Conservation (phyloP, 2,888 invertebrate genomes). For the Caenorhabditis virilis region DNA sequence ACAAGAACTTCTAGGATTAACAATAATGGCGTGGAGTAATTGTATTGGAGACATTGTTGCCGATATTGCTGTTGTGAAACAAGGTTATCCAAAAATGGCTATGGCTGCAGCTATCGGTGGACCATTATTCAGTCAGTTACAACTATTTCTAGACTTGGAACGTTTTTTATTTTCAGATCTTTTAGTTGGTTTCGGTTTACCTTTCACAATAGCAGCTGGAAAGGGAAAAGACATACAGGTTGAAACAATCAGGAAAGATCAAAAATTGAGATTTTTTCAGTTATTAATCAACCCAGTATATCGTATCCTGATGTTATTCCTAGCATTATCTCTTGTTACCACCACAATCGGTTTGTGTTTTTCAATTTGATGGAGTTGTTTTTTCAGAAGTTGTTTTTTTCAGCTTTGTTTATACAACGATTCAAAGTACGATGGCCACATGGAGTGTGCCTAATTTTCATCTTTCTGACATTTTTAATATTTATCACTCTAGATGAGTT, state of each 20-base stretch:
- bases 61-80: slow-evolving; percentile 74
- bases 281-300: too few species aligned
- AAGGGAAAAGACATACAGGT: slow-evolving; percentile 53
- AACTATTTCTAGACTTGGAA: background rate
- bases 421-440: slow-evolving; percentile 41
- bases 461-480: slow-evolving; percentile 38
- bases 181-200: slow-evolving; percentile 61
- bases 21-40: slow-evolving; percentile 77
- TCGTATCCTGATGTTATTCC: slow-evolving; percentile 36
- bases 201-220: slow-evolving; percentile 58
- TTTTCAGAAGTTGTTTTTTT: too few species aligned
- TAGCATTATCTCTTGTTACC: slow-evolving; percentile 32
- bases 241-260: slow-evolving; percentile 25
- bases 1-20: slow-evolving; percentile 74
- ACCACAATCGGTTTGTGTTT: slow-evolving; percentile 28
- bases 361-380: too few species aligned
- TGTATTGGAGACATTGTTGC: slow-evolving; percentile 76
- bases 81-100: slow-evolving; percentile 76
- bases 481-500: slow-evolving; percentile 39
- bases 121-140: slow-evolving; percentile 75
- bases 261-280: too few species aligned
- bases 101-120: slow-evolving; percentile 78
- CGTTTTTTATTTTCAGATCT: slow-evolving; percentile 47
- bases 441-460: slow-evolving; percentile 29
- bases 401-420: slow-evolving; percentile 43